phyloP scores from a whole-genome alignment of 2,113 vertebrate species.

The Gymnorhina tibicen region DNA sequence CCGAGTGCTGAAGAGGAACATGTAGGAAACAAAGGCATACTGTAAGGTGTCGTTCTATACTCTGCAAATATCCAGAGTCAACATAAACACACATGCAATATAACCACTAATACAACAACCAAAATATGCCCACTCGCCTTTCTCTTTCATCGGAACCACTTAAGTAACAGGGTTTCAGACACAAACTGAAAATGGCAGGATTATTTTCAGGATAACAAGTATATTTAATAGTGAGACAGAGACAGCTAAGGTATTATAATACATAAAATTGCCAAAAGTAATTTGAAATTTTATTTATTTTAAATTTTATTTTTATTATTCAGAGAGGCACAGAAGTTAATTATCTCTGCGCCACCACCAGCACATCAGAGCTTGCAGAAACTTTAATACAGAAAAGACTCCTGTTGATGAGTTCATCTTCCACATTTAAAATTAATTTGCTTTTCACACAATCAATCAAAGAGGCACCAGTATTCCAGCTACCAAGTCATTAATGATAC shows the following conservation, averaged over 20 bases:
- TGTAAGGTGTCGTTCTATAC: neutral
- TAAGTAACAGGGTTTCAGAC: neutral
- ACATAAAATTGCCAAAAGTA: neutral
- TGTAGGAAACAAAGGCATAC: neutral
- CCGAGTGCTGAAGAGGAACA: neutral
- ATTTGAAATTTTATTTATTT: neutral
- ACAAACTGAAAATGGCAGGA: neutral
- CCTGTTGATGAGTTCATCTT: neutral
- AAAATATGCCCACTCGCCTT: fast-evolving
- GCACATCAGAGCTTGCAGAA: neutral
- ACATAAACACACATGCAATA: neutral
- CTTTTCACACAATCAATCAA: neutral
- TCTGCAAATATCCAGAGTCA: neutral
- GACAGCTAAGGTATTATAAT: neutral
- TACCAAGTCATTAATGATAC: neutral
- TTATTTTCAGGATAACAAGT: neutral
- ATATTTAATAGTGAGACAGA: neutral
- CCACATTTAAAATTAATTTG: neutral
- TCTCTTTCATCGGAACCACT: neutral
- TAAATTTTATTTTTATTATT: neutral
- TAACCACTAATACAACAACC: fast-evolving
- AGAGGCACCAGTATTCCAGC: neutral
- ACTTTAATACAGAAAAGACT: neutral
- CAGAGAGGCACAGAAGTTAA: neutral
- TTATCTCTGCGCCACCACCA: neutral